Base-by-base conservation (phyloP, 2,113 vertebrate species). In the Oncorhynchus nerka region DNA sequence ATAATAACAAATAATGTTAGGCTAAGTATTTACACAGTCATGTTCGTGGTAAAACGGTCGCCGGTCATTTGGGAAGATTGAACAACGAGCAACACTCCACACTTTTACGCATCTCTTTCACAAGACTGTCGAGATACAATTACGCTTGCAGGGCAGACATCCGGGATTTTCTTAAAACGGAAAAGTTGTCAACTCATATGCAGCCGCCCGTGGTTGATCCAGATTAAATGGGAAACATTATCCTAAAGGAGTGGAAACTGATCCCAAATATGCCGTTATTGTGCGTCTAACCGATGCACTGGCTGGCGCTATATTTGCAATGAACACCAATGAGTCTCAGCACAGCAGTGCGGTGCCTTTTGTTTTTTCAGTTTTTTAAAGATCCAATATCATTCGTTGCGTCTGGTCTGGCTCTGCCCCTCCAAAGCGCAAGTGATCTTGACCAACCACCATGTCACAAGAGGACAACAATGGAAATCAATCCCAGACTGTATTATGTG, bases 1-100 rank as follows among this genome's bases (percentile, higher is more conserved):
- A 66, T 4, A 22, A 48, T 20, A 9, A 48, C n/a, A 1, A 26
- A 28, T 12, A 24, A 68, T 12, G 26, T 28, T n/a, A 45, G 8
- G 39, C 39, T 45, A 39, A 34, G 48, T 9, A 57, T 62, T 78
- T 75, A 86, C 8, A 68, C 28, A 70, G 66, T 61, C 79, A 70
- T 66, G 69, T n/a, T 28, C 30, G 32, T 70, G 39, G 30, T 9
- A 34, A 22, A 26, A 48, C 24, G 11, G 22, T 22, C 15, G 19
- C n/a, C 3, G 39, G 62, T 26, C 2, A 62, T 62, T 62, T 62
- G 59, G n/a, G 9, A 62, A 62, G 9, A n/a, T n/a, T 48, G 39
- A 66, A 26, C 5, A 8, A 30, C 13, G 19, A 32, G 55, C 28
- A 26, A 72, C 3, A 20, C n/a, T 55, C 48, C 39, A 11, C 61